Evolutionary conservation across 1,140 invertebrate genomes (phyloP).

Genomic region (Euwallacea similis): DNA sequence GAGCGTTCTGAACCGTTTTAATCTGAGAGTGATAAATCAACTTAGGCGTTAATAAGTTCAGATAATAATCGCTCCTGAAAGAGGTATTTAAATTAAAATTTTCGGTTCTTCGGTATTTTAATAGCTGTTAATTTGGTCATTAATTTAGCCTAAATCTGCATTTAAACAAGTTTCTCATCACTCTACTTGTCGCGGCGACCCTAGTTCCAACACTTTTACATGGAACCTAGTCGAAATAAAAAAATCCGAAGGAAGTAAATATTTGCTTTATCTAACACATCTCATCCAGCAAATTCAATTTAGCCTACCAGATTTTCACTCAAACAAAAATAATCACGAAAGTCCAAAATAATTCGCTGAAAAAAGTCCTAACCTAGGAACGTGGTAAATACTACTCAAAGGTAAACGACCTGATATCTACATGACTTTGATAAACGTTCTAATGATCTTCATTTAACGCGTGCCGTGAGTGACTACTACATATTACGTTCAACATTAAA

Average conservation of each 20-base stretch:
- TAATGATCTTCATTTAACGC: conserved; percentile 27
- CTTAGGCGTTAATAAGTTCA: conserved; percentile 14
- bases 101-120: conserved; percentile 21
- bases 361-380: conserved; percentile 9
- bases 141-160: conserved; percentile 23
- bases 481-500: conserved; percentile 5
- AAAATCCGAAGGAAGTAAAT: conserved; percentile 12
- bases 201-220: not conserved
- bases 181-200: not conserved
- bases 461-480: not conserved
- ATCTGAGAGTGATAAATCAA: conserved; percentile 16
- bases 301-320: conserved; percentile 4
- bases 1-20: conserved; percentile 13
- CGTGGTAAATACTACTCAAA: conserved; percentile 16
- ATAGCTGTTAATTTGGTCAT: conserved; percentile 24
- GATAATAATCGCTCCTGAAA: conserved; percentile 10
- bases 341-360: conserved; percentile 16
- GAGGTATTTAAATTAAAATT: conserved; percentile 3
- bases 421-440: conserved; percentile 19
- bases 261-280: conserved; percentile 13
- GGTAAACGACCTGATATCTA: conserved; percentile 34
- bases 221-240: not conserved
- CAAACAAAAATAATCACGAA: conserved; percentile 25
- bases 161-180: conserved; percentile 11
- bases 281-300: conserved; percentile 2